Conservation (phyloP, 2,888 invertebrate genomes). For the Aphodius granarius region DNA sequence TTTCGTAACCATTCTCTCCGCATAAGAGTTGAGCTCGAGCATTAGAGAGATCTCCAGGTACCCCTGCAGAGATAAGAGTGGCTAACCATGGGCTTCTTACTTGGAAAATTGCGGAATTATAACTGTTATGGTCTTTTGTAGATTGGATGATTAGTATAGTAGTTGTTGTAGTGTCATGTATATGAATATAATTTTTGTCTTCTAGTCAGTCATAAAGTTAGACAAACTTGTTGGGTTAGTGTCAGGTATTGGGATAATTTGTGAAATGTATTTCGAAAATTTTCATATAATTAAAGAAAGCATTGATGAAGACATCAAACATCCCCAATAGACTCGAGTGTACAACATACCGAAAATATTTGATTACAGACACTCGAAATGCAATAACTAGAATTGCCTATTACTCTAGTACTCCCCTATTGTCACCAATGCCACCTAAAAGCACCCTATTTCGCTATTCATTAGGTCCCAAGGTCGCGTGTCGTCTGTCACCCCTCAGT, state of each 20-base stretch:
- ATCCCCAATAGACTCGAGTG: neutral
- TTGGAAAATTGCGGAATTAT: neutral
- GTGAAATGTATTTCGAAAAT: no score
- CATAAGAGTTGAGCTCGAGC: no score
- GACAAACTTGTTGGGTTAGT: no score
- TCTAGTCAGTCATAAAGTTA: no score
- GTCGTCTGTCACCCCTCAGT: neutral
- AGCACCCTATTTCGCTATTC: neutral
- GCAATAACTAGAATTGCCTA: conserved; percentile 21
- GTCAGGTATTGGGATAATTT: no score
- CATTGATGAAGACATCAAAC: neutral
- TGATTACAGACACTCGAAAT: conserved; percentile 22
- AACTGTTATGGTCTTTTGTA: neutral
- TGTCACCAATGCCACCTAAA: neutral
- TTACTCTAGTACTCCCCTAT: conserved; percentile 1
- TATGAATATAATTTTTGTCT: no score
- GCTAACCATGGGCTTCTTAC: neutral
- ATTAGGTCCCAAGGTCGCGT: neutral
- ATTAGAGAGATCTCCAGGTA: neutral
- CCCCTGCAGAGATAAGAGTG: neutral
- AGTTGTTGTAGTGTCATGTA: no score
- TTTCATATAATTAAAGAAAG: no score
- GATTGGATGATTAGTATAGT: neutral
- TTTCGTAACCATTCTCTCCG: neutral
- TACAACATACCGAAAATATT: conserved; percentile 17